Evolutionary conservation across 2,797 vertebrate species (phyloP).

Genomic region (Crypturellus tataupa): DNA sequence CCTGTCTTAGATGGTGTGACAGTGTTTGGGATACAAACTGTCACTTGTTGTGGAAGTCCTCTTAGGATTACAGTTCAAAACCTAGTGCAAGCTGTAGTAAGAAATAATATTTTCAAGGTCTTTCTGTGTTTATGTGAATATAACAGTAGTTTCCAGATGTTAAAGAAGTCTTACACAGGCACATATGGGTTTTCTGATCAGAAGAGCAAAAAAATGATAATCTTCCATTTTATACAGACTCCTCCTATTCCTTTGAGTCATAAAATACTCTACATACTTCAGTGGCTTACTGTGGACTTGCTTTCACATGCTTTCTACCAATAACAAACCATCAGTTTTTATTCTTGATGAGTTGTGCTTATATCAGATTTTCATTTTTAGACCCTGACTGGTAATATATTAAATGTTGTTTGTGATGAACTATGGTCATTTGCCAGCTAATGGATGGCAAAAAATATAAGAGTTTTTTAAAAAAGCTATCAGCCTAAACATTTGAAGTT

Average conservation of each 20-base stretch:
- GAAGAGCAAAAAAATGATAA: neutral
- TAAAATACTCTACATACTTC: neutral
- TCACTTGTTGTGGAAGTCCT: neutral
- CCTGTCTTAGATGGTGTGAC: neutral
- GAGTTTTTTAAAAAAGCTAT: neutral
- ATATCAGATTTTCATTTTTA: neutral
- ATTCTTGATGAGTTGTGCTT: neutral
- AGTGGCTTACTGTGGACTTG: neutral
- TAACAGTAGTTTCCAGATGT: neutral
- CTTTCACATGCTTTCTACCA: neutral
- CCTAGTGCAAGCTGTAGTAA: neutral
- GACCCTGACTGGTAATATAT: neutral
- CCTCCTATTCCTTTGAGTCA: neutral
- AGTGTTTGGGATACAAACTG: neutral
- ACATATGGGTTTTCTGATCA: neutral
- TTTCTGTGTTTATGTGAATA: constrained; percentile 15
- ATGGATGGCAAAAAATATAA: neutral
- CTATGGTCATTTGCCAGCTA: neutral
- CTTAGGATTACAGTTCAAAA: neutral
- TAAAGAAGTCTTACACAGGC: neutral
- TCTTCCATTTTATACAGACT: neutral
- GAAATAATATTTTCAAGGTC: constrained; percentile 2
- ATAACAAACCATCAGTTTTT: neutral
- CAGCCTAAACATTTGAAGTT: neutral
- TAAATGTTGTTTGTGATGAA: neutral